Percentiles rank a stretch among this genome's conserved stretches.
These are phyloP conservation scores for Montipora capricornis DNA, from an alignment of 64 coral and sea anemone species.

Conservation along the genomic window DNA sequence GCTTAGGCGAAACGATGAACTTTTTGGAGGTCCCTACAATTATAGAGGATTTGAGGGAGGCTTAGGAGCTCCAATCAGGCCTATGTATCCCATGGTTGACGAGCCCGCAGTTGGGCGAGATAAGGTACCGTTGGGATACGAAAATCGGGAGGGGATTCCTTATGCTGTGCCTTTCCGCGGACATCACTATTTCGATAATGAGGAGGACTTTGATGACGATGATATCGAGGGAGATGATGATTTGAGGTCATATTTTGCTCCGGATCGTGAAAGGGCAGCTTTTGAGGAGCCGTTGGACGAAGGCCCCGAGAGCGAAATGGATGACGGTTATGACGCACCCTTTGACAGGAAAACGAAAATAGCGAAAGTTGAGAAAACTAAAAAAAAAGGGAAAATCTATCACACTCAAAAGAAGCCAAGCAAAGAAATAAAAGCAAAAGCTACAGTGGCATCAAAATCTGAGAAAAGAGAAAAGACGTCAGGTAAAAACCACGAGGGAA, in stretches of 20 bases:
- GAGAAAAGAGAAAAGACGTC: constrained; percentile 29
- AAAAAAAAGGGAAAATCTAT: constrained; percentile 28
- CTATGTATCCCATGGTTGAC: constrained; percentile 52
- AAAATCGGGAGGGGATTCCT: neutral
- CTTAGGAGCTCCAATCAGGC: neutral
- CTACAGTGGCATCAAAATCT: constrained; percentile 10
- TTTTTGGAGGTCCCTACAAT: constrained; percentile 14
- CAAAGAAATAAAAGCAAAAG: constrained; percentile 9
- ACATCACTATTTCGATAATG: constrained; percentile 53
- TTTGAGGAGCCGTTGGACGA: constrained; percentile 58
- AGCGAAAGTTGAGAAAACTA: constrained; percentile 64
- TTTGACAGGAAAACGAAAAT: constrained; percentile 92
- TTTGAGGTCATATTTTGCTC: constrained; percentile 10
- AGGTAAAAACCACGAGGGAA: constrained; percentile 23
- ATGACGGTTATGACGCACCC: constrained; percentile 73
- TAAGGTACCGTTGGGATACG: constrained; percentile 54
- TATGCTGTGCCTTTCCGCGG: constrained; percentile 17
- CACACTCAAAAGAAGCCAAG: neutral
- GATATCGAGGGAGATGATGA: constrained; percentile 41
- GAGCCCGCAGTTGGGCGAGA: constrained; percentile 58
- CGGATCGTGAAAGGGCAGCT: constrained; percentile 1
- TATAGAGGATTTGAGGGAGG: constrained; percentile 34
- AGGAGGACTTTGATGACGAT: constrained; percentile 28
- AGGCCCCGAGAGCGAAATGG: constrained; percentile 68
- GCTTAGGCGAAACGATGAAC: neutral